phyloP scores from a whole-genome alignment of 2,797 vertebrate species.

The Erethizon dorsatum region DNA sequence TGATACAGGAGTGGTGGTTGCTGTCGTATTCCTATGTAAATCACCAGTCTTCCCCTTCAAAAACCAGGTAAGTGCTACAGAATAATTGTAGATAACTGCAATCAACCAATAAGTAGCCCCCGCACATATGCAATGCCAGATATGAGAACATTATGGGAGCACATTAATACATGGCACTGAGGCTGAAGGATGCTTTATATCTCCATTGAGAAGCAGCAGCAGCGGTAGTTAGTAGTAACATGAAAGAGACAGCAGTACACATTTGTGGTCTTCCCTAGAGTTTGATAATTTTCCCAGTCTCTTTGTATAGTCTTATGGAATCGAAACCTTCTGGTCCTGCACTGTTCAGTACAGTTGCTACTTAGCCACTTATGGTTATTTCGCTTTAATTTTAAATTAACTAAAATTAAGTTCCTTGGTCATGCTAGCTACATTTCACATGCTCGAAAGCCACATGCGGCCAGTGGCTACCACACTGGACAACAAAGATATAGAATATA shows the following conservation, averaged over 20 bases:
- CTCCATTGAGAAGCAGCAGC: neutral
- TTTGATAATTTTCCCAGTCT: neutral
- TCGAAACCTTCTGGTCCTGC: neutral
- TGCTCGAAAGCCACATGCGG: neutral
- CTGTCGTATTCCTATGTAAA: neutral
- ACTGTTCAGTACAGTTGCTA: neutral
- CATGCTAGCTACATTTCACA: neutral
- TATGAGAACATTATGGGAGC: neutral
- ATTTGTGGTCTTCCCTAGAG: neutral
- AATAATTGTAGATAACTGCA: too few species aligned
- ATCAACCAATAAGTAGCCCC: neutral
- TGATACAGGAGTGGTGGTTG: neutral
- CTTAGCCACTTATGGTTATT: neutral
- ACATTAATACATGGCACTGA: neutral
- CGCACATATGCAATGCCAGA: neutral
- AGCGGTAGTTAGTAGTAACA: rapidly evolving
- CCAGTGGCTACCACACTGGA: neutral
- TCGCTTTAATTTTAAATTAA: neutral
- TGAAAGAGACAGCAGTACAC: neutral
- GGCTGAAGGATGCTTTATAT: neutral
- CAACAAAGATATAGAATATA: neutral
- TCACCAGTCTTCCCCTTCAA: neutral
- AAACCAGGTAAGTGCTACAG: neutral
- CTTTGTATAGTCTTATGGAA: too few species aligned
- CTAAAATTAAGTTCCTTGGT: neutral